Conservation (phyloP, 2,888 invertebrate genomes). For the Drosophila rellima region DNA sequence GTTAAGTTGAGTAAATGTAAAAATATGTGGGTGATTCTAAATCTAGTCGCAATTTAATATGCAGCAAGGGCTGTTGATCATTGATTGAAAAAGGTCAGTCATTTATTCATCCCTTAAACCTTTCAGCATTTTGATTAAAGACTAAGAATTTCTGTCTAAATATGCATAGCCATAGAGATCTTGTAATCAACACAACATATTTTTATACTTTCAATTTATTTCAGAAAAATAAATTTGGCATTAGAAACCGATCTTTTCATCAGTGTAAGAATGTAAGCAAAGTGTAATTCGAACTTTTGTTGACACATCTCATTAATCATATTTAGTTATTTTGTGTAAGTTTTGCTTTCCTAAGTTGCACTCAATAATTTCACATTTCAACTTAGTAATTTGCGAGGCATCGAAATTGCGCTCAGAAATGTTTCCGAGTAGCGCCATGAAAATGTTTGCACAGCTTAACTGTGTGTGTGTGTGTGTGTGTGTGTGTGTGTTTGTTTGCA, state of each 20-base stretch:
- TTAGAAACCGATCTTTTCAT: not conserved
- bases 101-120: no score
- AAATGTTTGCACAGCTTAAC: conserved; percentile 70
- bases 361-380: conserved; percentile 45
- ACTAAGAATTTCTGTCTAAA: no score
- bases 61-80: no score
- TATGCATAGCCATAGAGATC: no score
- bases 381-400: conserved; percentile 18
- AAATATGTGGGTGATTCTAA: not conserved
- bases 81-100: no score
- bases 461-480: conserved; percentile 5
- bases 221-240: no score
- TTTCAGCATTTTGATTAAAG: no score
- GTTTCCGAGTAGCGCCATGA: conserved; percentile 46
- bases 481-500: conserved; percentile 28
- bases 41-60: no score
- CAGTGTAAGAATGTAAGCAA: not conserved
- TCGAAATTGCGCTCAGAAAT: conserved; percentile 33
- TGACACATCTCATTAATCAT: not conserved
- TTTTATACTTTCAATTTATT: no score
- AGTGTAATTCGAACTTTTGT: not conserved
- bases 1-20: not conserved
- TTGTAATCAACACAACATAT: no score
- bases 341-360: conserved; percentile 16
- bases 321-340: conserved; percentile 9